Percentiles rank a stretch among this genome's conserved stretches.
Evolutionary conservation across 2,888 invertebrate genomes (phyloP).

Genomic region (Lithophane socia): DNA sequence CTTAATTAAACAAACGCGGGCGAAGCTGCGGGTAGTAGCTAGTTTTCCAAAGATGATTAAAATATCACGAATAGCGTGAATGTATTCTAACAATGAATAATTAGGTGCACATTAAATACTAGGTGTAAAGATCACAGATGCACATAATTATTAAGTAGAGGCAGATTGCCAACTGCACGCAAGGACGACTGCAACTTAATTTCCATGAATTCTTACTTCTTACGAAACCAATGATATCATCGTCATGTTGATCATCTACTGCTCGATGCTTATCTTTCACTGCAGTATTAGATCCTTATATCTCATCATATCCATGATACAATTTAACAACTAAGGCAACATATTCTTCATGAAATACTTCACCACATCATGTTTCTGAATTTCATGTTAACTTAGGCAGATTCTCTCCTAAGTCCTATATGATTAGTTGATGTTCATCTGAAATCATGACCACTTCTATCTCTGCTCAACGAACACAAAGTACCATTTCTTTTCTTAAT

Average conservation of each 20-base stretch:
- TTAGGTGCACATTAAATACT: conserved; percentile 31
- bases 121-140: conserved; percentile 53
- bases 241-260: conserved; percentile 7
- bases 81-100: conserved; percentile 19
- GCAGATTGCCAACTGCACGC: conserved; percentile 53
- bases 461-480: background rate
- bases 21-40: background rate
- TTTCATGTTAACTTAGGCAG: background rate
- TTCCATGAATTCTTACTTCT: conserved; percentile 34
- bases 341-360: background rate
- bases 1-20: background rate
- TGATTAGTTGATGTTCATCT: background rate
- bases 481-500: background rate
- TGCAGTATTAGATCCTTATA: background rate
- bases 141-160: conserved; percentile 39
- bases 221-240: conserved; percentile 45
- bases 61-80: conserved; percentile 6
- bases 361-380: background rate
- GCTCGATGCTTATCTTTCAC: background rate
- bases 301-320: no score
- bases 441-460: background rate
- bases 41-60: background rate
- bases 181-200: conserved; percentile 43
- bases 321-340: no score
- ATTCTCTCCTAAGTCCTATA: background rate